Conservation (phyloP, 2,888 invertebrate genomes). For the Ormyrus nitidulus region DNA sequence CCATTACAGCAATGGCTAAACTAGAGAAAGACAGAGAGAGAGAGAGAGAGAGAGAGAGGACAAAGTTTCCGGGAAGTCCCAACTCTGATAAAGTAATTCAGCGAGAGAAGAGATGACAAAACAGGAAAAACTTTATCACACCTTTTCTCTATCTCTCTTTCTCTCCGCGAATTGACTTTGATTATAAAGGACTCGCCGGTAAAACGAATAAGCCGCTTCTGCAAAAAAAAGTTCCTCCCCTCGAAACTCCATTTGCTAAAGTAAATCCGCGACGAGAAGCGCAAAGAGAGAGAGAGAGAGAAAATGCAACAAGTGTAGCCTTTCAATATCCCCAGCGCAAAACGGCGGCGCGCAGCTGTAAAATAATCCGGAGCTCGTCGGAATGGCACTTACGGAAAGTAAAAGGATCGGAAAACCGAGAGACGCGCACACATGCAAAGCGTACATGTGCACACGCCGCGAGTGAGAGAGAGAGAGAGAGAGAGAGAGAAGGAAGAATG, state of each 20-base stretch:
- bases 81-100: conserved; percentile 45
- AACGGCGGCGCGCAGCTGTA: conserved; percentile 29
- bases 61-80: conserved; percentile 27
- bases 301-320: conserved; percentile 54
- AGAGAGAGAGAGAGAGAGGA: neutral
- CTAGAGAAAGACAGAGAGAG: neutral
- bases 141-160: neutral
- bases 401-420: conserved; percentile 53
- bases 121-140: conserved; percentile 45
- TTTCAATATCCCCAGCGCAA: conserved; percentile 44
- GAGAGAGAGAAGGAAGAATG: conserved; percentile 29
- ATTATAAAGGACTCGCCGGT: conserved; percentile 9
- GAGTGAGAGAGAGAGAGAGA: neutral
- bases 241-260: conserved; percentile 42
- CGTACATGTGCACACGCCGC: neutral
- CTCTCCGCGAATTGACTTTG: conserved; percentile 17
- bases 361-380: conserved; percentile 36
- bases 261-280: conserved; percentile 16
- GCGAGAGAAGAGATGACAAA: conserved; percentile 40
- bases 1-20: neutral
- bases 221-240: neutral
- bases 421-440: neutral
- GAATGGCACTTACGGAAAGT: conserved; percentile 47
- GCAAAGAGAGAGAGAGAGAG: conserved; percentile 16
- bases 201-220: conserved; percentile 13